Evolutionary conservation across 2,797 vertebrate genomes (phyloP).

Genomic region (Neopelma chrysocephalum): DNA sequence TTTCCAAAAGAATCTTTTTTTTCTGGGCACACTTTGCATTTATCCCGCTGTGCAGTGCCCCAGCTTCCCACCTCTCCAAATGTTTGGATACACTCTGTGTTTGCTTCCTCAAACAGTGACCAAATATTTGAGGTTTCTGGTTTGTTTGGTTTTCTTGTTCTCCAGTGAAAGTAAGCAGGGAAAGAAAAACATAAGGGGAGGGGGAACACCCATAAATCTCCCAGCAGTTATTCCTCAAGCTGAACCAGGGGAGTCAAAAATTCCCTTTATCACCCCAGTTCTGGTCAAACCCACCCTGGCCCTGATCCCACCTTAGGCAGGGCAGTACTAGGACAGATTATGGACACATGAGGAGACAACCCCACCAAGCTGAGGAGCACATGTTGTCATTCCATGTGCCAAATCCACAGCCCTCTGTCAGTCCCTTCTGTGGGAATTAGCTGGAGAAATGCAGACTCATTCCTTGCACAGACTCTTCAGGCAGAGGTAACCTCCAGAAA

Average conservation of each 20-base stretch:
- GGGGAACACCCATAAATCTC: neutral
- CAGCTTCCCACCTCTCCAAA: neutral
- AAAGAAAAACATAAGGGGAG: neutral
- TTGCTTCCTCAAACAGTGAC: neutral
- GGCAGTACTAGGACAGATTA: neutral
- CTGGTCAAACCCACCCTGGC: neutral
- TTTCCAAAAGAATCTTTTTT: neutral
- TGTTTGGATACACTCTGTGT: neutral
- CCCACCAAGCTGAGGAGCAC: neutral
- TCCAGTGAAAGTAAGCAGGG: neutral
- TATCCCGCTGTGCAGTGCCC: neutral
- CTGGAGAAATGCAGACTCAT: constrained; percentile 22
- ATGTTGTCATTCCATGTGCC: fast-evolving
- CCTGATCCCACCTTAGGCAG: neutral
- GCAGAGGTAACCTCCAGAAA: constrained; percentile 13
- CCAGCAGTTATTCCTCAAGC: neutral
- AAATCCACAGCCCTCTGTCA: neutral
- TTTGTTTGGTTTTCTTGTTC: constrained; percentile 12
- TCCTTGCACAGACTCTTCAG: neutral
- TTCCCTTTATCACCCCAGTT: neutral
- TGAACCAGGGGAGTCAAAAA: neutral
- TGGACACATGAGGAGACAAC: fast-evolving
- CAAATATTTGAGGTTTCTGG: constrained; percentile 2
- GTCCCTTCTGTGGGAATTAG: neutral
- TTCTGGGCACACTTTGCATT: neutral